Evolutionary conservation across 2,797 vertebrate species (phyloP), one percentile per base, ranked within the genome.

Genomic region (Galaxias olidus): DNA sequence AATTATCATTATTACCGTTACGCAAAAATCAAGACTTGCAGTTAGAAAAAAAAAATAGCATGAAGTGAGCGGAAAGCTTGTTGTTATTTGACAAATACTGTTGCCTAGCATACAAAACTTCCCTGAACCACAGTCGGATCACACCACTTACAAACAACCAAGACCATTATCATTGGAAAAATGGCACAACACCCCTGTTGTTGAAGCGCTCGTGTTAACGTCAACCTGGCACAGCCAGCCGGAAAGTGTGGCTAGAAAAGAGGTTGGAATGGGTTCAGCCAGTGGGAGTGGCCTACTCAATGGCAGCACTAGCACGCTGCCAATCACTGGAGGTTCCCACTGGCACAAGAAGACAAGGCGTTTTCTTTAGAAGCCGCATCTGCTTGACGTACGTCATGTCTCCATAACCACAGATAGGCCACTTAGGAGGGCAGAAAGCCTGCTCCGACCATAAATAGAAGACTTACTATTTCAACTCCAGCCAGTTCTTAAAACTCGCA

Each of bases 391-490:
- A 77, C 77, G 76, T 87, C 80, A 85, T 76, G 61, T 63, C 68
- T 52, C 70, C n/a, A 63, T 63, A 59, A 72, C 71, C 79, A 74
- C 80, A 80, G 64, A 75, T 74, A 69, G 57, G 62, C 68, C 19
- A 1, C 69, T 73, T 78, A 71, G 69, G 79, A 80, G 70, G 58
- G 67, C 78, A 77, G 77, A 71, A 86, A 84, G 82, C 69, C 60
- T 68, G 63, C 66, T 66, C 14, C 5, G 63, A 56, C 81, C 78
- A 75, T 77, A 84, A 89, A 89, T 89, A 90, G 83, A 84, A 71
- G 43, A 53, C 54, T 60, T 85, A 87, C 9, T 77, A 66, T 80
- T 48, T 79, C 67, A 72, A 62, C 45, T 50, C 49, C 59, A 41
- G 54, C 55, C 55, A 41, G 9, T 58, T 68, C 72, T 72, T 63